Percentiles rank a stretch among this genome's conserved stretches.
phyloP scores from a whole-genome alignment of 1,140 invertebrate genomes.

The Nephila pilipes region DNA sequence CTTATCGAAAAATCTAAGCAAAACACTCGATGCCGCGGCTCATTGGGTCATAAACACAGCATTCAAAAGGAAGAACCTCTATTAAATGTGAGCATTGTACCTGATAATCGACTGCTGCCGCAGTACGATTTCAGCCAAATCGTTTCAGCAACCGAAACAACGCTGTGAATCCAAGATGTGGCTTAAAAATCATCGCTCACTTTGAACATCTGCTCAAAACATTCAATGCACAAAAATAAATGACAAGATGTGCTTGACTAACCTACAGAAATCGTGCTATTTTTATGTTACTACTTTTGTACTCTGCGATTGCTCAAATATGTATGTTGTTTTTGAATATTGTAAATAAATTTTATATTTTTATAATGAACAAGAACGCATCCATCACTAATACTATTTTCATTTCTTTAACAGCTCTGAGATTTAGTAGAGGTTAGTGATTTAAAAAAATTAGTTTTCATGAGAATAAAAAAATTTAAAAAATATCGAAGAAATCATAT shows the following conservation, averaged over 20 bases:
- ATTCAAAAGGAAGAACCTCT: neutral
- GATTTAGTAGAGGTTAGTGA: too few species aligned
- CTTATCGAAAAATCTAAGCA: conserved; percentile 79
- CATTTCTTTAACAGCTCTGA: too few species aligned
- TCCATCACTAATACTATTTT: neutral
- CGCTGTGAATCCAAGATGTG: conserved; percentile 3
- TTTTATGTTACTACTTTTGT: neutral
- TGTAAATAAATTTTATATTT: conserved; percentile 43
- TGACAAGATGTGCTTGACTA: too few species aligned
- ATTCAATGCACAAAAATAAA: too few species aligned
- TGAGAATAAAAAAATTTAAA: too few species aligned
- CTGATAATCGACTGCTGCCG: neutral
- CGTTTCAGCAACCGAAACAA: conserved; percentile 35
- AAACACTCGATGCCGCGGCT: neutral
- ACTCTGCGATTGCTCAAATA: conserved; percentile 8
- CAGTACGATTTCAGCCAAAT: conserved; percentile 40
- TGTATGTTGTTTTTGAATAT: neutral
- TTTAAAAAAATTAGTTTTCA: too few species aligned
- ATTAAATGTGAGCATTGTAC: neutral
- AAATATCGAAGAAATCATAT: too few species aligned
- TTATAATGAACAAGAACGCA: neutral
- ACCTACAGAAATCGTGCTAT: too few species aligned
- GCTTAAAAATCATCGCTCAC: neutral
- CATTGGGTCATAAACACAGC: neutral
- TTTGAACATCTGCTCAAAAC: neutral